Evolutionary conservation across 23 tunicate species (phyloP), one percentile per base, ranked within the genome.

Genomic region (Trididemnum nubilum): DNA sequence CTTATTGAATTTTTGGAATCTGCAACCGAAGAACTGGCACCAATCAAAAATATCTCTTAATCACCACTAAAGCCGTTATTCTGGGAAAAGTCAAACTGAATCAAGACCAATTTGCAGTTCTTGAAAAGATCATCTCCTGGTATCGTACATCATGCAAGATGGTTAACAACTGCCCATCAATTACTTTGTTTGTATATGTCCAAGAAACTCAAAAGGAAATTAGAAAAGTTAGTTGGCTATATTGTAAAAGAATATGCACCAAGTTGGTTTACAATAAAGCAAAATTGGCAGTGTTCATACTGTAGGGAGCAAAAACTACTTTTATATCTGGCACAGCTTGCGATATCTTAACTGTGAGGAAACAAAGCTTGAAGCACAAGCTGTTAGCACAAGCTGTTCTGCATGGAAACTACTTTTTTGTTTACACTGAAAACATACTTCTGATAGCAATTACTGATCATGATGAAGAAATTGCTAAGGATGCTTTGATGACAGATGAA

Each of bases 81-180:
- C 67, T 61, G 5, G 67, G 67, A 12, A 61, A 61, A 61, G n/a
- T 12, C 28, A 61, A 21, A 26, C 67, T 61, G 26, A 26, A 61
- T 61, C 67, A 61, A 61, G 67, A 61, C 67, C n/a, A 61, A 22
- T 23, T 26, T 61, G 29, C 26, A 26, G 5, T 61, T 61, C n/a
- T 61, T 61, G 26, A 23, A 61, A 61, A 61, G 29, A 61, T 61
- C 67, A n/a, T 61, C 67, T 61, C 67, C 29, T 61, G 67, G 67
- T 12, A 61, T n/a, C 26, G 18, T 61, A 61, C 67, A 21, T 26
- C 67, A 61, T 61, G 29, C 28, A 61, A 61, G 67, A 61, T 24
- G 67, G 67, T n/a, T 61, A 26, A 61, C 67, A 61, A 61, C 67
- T n/a, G 26, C 67, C 26, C 18, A 61, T 61, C 26, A 21, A 61